Percentiles rank a stretch among this genome's conserved stretches.
These are phyloP conservation scores for Harpagus bidentatus DNA, from an alignment of 2,113 vertebrate species.

Conservation along the genomic window DNA sequence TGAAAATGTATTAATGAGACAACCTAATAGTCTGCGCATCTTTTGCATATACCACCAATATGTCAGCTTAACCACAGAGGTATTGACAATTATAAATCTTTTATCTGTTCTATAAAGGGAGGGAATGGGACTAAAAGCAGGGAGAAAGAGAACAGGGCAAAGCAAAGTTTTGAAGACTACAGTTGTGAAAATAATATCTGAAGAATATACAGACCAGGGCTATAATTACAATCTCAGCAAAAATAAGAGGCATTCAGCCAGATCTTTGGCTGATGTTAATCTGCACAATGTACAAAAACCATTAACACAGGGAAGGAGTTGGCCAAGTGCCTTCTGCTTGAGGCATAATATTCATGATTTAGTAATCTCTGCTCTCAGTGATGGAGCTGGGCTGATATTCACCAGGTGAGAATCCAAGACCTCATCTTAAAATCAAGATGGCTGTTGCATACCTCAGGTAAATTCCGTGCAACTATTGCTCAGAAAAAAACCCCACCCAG, in stretches of 20 bases:
- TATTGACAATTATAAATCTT: not conserved
- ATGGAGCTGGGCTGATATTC: not conserved
- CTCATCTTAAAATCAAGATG: not conserved
- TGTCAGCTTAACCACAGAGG: not conserved
- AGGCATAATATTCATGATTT: slow-evolving; percentile 9
- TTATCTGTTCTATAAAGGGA: not conserved
- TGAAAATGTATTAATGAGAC: not conserved
- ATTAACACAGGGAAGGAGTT: slow-evolving; percentile 28
- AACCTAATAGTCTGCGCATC: not conserved
- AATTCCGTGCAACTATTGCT: not conserved
- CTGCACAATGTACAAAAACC: slow-evolving; percentile 31
- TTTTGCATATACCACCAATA: not conserved
- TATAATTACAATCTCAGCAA: slow-evolving; percentile 33
- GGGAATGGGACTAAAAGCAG: not conserved
- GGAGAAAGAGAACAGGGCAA: not conserved
- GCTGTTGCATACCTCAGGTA: not conserved
- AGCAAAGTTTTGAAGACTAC: not conserved
- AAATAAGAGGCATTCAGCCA: slow-evolving; percentile 20
- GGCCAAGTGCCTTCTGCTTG: slow-evolving; percentile 10
- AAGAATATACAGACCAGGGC: not conserved
- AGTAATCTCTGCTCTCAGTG: not conserved
- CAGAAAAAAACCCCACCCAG: rapidly evolving
- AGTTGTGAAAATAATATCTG: not conserved
- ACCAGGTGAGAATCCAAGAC: slow-evolving; percentile 16
- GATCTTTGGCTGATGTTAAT: slow-evolving; percentile 14